These are phyloP conservation scores for Harpalus rubripes DNA, from an alignment of 2,888 invertebrate species.

Conservation along the genomic window DNA sequence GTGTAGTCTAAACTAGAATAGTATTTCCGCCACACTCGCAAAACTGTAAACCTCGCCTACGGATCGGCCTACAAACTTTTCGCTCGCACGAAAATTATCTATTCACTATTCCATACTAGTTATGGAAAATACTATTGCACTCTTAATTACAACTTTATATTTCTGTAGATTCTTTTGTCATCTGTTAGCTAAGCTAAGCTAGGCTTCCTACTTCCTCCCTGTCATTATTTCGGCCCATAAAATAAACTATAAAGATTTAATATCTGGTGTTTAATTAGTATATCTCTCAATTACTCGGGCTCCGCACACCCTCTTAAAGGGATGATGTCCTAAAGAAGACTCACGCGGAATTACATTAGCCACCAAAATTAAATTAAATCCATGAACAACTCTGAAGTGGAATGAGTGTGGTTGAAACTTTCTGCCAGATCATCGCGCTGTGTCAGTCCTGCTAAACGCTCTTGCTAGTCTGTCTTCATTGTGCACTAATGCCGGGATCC, in stretches of 20 bases:
- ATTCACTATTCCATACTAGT: no score
- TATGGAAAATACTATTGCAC: no score
- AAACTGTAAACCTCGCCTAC: no score
- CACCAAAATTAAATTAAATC: slow-evolving; percentile 64
- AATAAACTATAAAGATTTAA: slow-evolving; percentile 59
- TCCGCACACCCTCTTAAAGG: slow-evolving; percentile 39
- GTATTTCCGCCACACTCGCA: no score
- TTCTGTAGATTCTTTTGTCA: no score
- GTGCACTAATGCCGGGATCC: slow-evolving; percentile 1
- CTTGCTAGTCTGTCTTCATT: slow-evolving; percentile 8
- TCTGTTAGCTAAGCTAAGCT: no score
- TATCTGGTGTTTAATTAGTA: slow-evolving; percentile 63
- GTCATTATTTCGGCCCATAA: slow-evolving; percentile 34
- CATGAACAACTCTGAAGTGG: slow-evolving; percentile 64
- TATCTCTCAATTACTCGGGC: slow-evolving; percentile 55
- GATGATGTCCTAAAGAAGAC: slow-evolving; percentile 57
- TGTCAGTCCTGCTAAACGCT: slow-evolving; percentile 46
- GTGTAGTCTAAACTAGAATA: no score
- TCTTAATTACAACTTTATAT: no score
- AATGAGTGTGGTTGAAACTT: slow-evolving; percentile 61
- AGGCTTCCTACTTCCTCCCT: no score
- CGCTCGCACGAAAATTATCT: no score
- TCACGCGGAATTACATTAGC: slow-evolving; percentile 61
- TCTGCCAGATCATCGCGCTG: slow-evolving; percentile 52
- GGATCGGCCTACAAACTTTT: no score